phyloP scores from a whole-genome alignment of 1,140 invertebrate genomes.

The Lasioglossum albipes region DNA sequence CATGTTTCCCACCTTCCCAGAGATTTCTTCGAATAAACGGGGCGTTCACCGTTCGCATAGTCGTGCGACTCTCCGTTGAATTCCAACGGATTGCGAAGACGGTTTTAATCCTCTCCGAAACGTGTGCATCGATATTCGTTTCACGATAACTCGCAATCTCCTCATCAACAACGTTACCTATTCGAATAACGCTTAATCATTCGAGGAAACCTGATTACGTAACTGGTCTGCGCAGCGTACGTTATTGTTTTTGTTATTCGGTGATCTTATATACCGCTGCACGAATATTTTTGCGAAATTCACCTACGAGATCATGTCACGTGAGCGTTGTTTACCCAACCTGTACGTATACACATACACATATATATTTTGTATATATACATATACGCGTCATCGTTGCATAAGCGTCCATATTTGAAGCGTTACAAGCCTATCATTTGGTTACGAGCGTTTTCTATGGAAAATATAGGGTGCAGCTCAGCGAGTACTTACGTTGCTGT shows the following conservation, averaged over 20 bases:
- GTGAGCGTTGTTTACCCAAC: conserved; percentile 18
- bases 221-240: background rate
- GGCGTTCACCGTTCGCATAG: background rate
- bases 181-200: conserved; percentile 32
- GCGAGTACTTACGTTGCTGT: conserved; percentile 72
- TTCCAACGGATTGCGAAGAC: too few relatives aligned
- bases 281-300: conserved; percentile 12
- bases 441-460: background rate
- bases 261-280: background rate
- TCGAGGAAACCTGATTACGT: conserved; percentile 28
- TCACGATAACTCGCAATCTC: background rate
- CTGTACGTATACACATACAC: background rate
- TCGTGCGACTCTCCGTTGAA: too few relatives aligned
- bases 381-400: background rate
- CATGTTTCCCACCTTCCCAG: background rate
- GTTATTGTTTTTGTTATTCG: background rate
- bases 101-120: background rate
- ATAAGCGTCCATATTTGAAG: conserved; percentile 31
- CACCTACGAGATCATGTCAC: background rate
- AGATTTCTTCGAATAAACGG: background rate
- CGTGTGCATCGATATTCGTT: background rate
- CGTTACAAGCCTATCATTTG: background rate
- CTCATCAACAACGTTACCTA: background rate
- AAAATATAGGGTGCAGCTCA: background rate
- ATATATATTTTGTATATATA: background rate